These are phyloP conservation scores for Miltochrista miniata DNA, from an alignment of 2,888 invertebrate species.

Conservation along the genomic window DNA sequence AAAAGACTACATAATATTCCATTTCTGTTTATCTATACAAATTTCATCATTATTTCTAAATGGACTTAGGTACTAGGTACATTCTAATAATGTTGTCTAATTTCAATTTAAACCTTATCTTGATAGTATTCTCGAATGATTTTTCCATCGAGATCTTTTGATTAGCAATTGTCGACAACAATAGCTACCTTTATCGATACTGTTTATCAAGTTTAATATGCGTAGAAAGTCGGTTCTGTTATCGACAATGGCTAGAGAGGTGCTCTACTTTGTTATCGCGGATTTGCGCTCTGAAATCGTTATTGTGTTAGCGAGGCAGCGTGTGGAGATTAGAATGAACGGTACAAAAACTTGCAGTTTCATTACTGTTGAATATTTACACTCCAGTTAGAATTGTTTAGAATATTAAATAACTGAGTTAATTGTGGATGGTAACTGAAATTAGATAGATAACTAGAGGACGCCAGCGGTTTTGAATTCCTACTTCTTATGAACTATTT, in stretches of 20 bases:
- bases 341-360: constrained; percentile 15
- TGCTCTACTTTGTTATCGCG: constrained; percentile 76
- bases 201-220: constrained; percentile 79
- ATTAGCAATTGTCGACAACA: constrained; percentile 72
- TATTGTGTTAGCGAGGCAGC: constrained; percentile 74
- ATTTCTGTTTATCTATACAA: neutral
- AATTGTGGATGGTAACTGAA: too few relatives aligned
- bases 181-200: constrained; percentile 64
- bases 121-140: constrained; percentile 54
- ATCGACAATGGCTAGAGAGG: constrained; percentile 49
- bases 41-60: neutral
- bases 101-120: constrained; percentile 47
- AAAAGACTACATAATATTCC: neutral
- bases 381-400: too few relatives aligned
- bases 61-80: constrained; percentile 5
- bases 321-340: constrained; percentile 54
- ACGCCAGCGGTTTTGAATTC: too few relatives aligned
- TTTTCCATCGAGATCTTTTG: constrained; percentile 76
- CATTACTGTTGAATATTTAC: too few relatives aligned
- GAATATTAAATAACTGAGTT: too few relatives aligned
- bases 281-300: constrained; percentile 63
- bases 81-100: constrained; percentile 25
- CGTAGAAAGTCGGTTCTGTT: constrained; percentile 75
- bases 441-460: too few relatives aligned
- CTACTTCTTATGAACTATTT: too few relatives aligned